Conservation (phyloP, 2,113 vertebrate genomes). For the Rhea americana region DNA sequence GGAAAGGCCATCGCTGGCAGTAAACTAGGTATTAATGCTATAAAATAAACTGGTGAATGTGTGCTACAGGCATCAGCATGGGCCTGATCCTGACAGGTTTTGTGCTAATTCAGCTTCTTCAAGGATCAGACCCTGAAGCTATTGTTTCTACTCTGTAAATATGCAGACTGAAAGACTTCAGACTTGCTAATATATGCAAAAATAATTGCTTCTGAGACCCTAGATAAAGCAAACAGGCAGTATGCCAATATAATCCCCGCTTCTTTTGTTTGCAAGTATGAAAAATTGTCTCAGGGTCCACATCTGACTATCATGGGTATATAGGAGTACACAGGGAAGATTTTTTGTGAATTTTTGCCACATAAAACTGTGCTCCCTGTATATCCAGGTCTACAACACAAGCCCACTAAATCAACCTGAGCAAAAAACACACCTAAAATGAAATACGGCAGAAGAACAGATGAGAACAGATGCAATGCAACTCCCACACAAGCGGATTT, state of each 20-base stretch:
- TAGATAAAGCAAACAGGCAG: conserved; percentile 2
- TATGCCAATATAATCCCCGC: neutral
- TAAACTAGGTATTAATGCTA: neutral
- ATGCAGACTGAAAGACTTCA: neutral
- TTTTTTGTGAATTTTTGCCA: neutral
- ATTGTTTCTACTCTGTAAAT: neutral
- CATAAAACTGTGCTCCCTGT: neutral
- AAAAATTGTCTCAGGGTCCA: neutral
- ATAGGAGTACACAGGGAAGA: neutral
- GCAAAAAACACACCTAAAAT: neutral
- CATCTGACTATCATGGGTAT: neutral
- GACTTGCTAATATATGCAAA: neutral
- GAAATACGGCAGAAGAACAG: neutral
- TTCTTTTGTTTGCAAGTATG: neutral
- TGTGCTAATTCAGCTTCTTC: neutral
- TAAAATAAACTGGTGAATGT: neutral
- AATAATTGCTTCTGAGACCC: conserved; percentile 14
- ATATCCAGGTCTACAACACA: neutral
- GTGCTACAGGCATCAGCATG: neutral
- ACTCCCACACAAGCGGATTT: neutral
- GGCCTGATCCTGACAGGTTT: neutral
- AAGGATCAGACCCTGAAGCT: neutral
- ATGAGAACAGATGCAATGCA: neutral
- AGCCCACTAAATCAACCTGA: neutral
- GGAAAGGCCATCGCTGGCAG: neutral